Evolutionary conservation across 1,140 invertebrate species (phyloP), one percentile per base, ranked within the genome.

Genomic region (Dreissena rostriformis): DNA sequence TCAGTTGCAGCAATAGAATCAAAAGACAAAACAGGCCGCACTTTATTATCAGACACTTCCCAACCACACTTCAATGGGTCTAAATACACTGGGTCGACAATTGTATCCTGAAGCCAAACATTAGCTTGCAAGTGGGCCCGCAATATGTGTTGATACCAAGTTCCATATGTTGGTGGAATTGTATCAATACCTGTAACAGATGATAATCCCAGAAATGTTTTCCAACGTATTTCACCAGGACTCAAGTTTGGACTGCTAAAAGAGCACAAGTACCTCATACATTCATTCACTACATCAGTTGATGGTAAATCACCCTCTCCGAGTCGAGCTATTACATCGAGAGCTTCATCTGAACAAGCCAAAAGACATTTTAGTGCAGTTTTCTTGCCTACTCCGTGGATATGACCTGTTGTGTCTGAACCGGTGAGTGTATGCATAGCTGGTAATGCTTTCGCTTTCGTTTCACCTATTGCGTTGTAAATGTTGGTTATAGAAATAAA

Each of bases 341-440:
- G 57, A 19, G 24, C 57, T n/a, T 63, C 57, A 63, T 63, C 57
- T 5, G 57, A 63, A 24, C 57, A 63, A n/a, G 2, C 57, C 57
- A 63, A n/a, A n/a, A 63, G 24, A 63, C 57, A 63, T 63, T 63
- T 63, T 19, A 63, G 24, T 63, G 57, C 57, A 63, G 57, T 63
- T 63, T 63, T 63, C 57, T 63, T 63, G 19, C 57, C 57, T n/a
- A 63, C 24, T n/a, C 24, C 24, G 19, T n/a, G 19, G 57, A 63
- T 24, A 63, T 63, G 57, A 11, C 57, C 24, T 6, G 57, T 63
- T n/a, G 57, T 63, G 57, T 63, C 57, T 63, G 57, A 63, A n/a
- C 57, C 57, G 24, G 57, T 24, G 19, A 63, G 24, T n/a, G 57
- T 24, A 63, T 63, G 57, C 24, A 63, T 24, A n/a, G 57, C 24